Conservation (phyloP, 2,888 invertebrate genomes). For the Cyclophora albipunctata region DNA sequence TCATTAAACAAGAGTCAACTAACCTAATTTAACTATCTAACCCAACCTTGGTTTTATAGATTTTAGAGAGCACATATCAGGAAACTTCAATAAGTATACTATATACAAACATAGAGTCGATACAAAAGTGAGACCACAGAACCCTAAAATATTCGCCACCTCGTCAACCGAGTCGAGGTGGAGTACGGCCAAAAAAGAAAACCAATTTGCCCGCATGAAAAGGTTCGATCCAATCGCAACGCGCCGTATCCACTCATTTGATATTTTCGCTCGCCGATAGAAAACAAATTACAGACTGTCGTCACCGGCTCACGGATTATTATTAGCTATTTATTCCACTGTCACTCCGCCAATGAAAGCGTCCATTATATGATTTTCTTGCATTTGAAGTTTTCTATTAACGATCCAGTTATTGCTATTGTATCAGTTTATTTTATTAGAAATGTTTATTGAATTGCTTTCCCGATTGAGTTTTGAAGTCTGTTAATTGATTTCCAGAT, state of each 20-base stretch:
- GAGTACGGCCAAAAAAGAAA: slow-evolving; percentile 67
- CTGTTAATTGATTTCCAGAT: neutral
- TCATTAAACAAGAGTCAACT: no score
- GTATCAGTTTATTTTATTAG: slow-evolving; percentile 26
- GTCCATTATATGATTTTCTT: slow-evolving; percentile 46
- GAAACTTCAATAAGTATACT: no score
- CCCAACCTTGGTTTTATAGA: no score
- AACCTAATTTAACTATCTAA: no score
- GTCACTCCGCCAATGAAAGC: slow-evolving; percentile 38
- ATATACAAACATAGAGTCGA: no score
- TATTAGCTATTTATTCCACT: slow-evolving; percentile 62
- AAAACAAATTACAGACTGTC: slow-evolving; percentile 73
- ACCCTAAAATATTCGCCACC: slow-evolving; percentile 48
- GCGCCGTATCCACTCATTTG: slow-evolving; percentile 70
- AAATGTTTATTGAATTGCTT: slow-evolving; percentile 11
- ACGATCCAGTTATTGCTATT: slow-evolving; percentile 24
- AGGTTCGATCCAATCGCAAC: slow-evolving; percentile 66
- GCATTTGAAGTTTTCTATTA: slow-evolving; percentile 65
- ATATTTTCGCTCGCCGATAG: slow-evolving; percentile 65
- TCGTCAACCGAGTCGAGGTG: slow-evolving; percentile 54
- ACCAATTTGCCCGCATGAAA: slow-evolving; percentile 74
- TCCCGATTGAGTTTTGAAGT: neutral
- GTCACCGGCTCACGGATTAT: slow-evolving; percentile 39
- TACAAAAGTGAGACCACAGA: slow-evolving; percentile 7
- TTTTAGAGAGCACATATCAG: no score